Percentiles rank a stretch among this genome's conserved stretches.
phyloP scores from a whole-genome alignment of 1,140 invertebrate genomes.

The Anastrepha obliqua region DNA sequence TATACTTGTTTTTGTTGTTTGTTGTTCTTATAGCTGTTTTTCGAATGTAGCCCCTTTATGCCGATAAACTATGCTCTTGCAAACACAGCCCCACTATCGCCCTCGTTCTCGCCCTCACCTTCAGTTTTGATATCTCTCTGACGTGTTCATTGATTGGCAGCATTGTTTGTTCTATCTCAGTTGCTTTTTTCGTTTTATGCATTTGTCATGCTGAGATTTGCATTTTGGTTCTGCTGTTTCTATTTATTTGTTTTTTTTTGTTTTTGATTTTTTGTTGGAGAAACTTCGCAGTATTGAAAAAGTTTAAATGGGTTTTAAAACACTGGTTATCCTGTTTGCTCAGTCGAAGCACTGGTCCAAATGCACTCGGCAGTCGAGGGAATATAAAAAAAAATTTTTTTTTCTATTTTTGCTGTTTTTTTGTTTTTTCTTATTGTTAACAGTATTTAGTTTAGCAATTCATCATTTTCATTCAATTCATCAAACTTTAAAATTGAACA shows the following conservation, averaged over 20 bases:
- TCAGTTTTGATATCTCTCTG: background rate
- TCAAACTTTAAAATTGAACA: constrained; percentile 33
- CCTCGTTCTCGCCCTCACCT: background rate
- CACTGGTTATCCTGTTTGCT: background rate
- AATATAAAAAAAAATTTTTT: background rate
- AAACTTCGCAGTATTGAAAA: constrained; percentile 26
- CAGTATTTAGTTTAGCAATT: constrained; percentile 36
- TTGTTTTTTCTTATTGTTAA: background rate
- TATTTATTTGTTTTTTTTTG: background rate
- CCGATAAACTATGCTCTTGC: background rate
- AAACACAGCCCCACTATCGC: background rate
- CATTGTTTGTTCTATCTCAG: constrained; percentile 29
- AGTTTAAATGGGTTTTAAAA: constrained; percentile 43
- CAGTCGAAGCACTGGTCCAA: background rate
- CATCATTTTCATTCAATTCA: constrained; percentile 43
- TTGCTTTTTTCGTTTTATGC: background rate
- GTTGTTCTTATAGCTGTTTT: background rate
- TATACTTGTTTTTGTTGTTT: background rate
- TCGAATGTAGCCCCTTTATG: background rate
- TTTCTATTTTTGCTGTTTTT: background rate
- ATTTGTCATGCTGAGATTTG: constrained; percentile 40
- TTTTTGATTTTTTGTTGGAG: background rate
- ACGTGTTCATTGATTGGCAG: constrained; percentile 43
- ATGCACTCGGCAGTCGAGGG: no score
- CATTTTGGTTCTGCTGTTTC: background rate